Evolutionary conservation across 1,140 invertebrate species (phyloP).

Genomic region (Achatina immaculata): DNA sequence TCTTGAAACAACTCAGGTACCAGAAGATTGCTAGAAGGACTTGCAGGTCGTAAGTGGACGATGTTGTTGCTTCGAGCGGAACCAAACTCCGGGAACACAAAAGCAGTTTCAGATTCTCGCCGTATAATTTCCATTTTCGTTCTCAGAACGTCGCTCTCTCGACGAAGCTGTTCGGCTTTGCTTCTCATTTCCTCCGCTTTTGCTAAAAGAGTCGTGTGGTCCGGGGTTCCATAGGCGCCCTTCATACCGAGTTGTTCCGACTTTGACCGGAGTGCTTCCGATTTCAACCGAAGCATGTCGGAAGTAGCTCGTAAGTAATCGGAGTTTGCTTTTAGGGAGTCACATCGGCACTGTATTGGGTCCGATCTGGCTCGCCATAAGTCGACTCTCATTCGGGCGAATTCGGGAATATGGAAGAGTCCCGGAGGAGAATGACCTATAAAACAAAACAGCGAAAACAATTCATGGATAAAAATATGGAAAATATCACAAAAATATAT

Average conservation of each 20-base stretch:
- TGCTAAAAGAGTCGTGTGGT: background rate
- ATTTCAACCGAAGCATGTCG: constrained; percentile 32
- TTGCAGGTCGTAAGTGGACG: background rate
- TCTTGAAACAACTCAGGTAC: background rate
- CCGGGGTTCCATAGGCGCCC: background rate
- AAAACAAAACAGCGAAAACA: too few species aligned
- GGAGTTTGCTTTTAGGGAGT: constrained; percentile 33
- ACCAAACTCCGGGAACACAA: constrained; percentile 29
- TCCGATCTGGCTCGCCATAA: constrained; percentile 32
- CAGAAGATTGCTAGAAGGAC: constrained; percentile 2
- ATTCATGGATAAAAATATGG: too few species aligned
- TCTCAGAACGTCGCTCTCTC: constrained; percentile 26
- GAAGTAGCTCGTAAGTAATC: constrained; percentile 36
- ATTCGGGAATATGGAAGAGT: constrained; percentile 31
- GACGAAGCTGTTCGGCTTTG: constrained; percentile 27
- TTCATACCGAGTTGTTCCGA: constrained; percentile 6
- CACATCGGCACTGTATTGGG: constrained; percentile 36
- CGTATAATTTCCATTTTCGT: constrained; percentile 19
- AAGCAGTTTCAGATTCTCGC: constrained; percentile 20
- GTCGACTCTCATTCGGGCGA: background rate
- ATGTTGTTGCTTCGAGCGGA: background rate
- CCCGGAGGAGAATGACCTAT: constrained; percentile 27
- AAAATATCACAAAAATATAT: too few species aligned
- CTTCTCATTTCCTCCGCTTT: constrained; percentile 6
- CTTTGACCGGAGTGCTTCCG: constrained; percentile 32